Base-by-base conservation (phyloP, 1,140 invertebrate species). In the Euura lappo region DNA sequence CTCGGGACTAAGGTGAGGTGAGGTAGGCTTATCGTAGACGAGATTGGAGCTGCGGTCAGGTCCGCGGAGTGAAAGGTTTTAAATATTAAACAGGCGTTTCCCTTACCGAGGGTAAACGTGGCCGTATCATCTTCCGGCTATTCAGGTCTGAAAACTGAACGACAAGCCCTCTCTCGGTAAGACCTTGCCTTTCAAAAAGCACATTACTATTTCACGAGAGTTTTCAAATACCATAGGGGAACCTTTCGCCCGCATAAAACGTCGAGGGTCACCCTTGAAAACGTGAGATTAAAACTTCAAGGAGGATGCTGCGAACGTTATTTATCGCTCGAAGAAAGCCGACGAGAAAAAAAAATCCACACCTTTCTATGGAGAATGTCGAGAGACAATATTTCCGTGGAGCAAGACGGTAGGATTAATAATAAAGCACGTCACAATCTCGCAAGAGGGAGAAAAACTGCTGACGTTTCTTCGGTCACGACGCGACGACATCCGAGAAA, bases 61-160 rank as follows among this genome's bases (percentile, higher is more conserved):
- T 28, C 28, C 51, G 51, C 8, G 3, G 51, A 6, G 13, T n/a
- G 8, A 6, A n/a, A 6, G 51, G 13, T 6, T 60, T 60, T 60
- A 60, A 60, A 6, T 60, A 60, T 60, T 60, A 8, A 60, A 60
- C 51, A n/a, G 13, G 51, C 13, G 13, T 60, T 60, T 4, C 51
- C 51, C 51, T 8, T n/a, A n/a, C 51, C 51, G 51, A 60, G 51
- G 13, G 51, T 60, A 60, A 60, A 60, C 51, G 51, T 60, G 8
- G 51, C 51, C 51, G 13, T 60, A 60, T 60, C 51, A 60, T 60
- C 51, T 60, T 60, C 51, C 51, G 51, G 51, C 51, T 60, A 60
- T 60, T 60, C 51, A 60, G 13, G 51, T 60, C 3, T 60, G 6
- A 60, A 60, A 60, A 60, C 51, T 60, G 51, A 60, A 60, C 13